Conservation (phyloP, 2,888 invertebrate species). For the Acleris literana region DNA sequence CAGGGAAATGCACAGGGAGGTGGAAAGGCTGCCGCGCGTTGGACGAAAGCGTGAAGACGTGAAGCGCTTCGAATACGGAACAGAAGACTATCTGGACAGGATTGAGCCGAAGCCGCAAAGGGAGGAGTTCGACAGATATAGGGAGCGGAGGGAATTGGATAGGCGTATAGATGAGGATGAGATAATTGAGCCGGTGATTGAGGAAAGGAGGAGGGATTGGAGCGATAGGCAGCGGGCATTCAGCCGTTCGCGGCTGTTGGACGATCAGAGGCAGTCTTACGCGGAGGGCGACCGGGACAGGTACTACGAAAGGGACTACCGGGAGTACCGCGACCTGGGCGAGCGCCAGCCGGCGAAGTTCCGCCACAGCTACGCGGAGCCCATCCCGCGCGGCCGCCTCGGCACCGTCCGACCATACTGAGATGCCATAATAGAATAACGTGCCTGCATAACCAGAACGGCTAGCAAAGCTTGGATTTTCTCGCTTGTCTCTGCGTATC, state of each 20-base stretch:
- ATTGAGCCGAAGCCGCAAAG: slow-evolving; percentile 68
- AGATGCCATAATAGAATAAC: slow-evolving; percentile 77
- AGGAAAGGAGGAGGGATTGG: slow-evolving; percentile 73
- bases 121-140: slow-evolving; percentile 71
- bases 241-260: slow-evolving; percentile 75
- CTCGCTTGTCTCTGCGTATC: too few relatives aligned
- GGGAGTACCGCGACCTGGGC: slow-evolving; percentile 72
- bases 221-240: slow-evolving; percentile 74
- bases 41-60: slow-evolving; percentile 73
- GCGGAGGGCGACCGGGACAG: slow-evolving; percentile 71
- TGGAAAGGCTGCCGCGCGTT: slow-evolving; percentile 75
- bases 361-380: slow-evolving; percentile 88
- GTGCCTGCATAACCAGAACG: slow-evolving; percentile 27
- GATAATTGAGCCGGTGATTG: slow-evolving; percentile 74
- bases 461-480: too few relatives aligned
- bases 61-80: slow-evolving; percentile 74
- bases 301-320: slow-evolving; percentile 74
- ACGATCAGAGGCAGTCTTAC: slow-evolving; percentile 75
- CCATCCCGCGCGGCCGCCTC: slow-evolving; percentile 80
- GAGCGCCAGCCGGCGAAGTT: slow-evolving; percentile 76
- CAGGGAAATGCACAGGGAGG: slow-evolving; percentile 65
- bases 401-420: slow-evolving; percentile 79
- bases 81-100: slow-evolving; percentile 74
- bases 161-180: slow-evolving; percentile 77
- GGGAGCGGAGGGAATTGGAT: slow-evolving; percentile 72